Base-by-base conservation (phyloP, 2,888 invertebrate species). In the Lycophotia porphyrea region DNA sequence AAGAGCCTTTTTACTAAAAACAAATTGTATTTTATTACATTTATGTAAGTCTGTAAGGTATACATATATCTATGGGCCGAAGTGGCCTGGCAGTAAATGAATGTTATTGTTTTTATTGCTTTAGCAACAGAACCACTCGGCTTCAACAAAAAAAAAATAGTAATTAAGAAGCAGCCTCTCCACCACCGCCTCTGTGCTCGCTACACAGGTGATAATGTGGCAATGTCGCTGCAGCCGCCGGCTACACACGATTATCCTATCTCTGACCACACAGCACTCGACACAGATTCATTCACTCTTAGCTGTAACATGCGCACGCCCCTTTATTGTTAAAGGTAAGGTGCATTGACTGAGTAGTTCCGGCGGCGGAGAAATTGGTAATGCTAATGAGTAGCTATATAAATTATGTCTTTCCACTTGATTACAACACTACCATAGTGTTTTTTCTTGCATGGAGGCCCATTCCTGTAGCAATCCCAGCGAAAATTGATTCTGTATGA, bases 141-240 rank as follows among this genome's bases (percentile, higher is more conserved):
- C 24, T 11, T 52, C 5, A 52, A 18, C 36, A 27, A 31, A 55
- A 49, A 61, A 44, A 15, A 36, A 2, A 1, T 8, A 34, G n/a
- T 55, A 8, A 27, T 27, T 27, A 27, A 55, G 31, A 58, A 18
- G 7, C 9, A 47, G 31, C 71, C 39, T 77, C 81, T 83, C 81
- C 68, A 80, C 36, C 0, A 0, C 52, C 49, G 1, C 21, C 65
- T 63, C 36, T 91, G 90, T 92, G 63, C 91, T 65, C 64, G 13
- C 36, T 44, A 60, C 73, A 84, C 82, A 94, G 94, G 95, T 95
- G 95, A 95, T 95, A 95, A 95, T 95, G 91, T 92, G 93, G 89
- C 91, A 92, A 93, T 92, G 91, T 91, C 75, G 85, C 85, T 84
- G 71, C 88, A 90, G 93, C 92, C 91, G 92, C 92, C 90, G 91